These are phyloP conservation scores for Thunnus thynnus DNA, from an alignment of 2,113 vertebrate species.

Conservation along the genomic window DNA sequence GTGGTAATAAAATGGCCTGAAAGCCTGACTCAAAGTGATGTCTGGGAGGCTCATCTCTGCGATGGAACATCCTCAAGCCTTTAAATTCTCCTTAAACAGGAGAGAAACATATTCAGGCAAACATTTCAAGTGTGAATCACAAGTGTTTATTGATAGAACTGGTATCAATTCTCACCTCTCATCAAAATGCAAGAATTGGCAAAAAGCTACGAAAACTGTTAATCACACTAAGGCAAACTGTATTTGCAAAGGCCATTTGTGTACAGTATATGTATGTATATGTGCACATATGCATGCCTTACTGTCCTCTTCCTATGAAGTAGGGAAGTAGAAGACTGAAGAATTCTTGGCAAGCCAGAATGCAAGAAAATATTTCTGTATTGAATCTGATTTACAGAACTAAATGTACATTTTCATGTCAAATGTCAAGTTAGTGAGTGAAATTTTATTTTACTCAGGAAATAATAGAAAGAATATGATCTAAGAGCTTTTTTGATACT, in stretches of 20 bases:
- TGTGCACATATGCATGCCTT: not conserved
- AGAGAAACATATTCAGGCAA: not conserved
- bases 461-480: not conserved
- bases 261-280: not conserved
- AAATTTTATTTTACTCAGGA: not conserved
- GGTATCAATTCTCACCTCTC: slow-evolving; percentile 25
- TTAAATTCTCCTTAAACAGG: slow-evolving; percentile 1
- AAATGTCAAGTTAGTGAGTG: not conserved
- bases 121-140: slow-evolving; percentile 23
- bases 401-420: not conserved
- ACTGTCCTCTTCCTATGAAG: not conserved
- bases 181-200: slow-evolving; percentile 63
- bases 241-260: slow-evolving; percentile 11
- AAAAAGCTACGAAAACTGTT: slow-evolving; percentile 64
- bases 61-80: not conserved
- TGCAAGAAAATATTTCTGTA: not conserved
- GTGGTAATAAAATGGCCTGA: too few species aligned
- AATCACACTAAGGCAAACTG: slow-evolving; percentile 36
- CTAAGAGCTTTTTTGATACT: not conserved
- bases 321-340: not conserved
- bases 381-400: not conserved
- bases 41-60: not conserved
- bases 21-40: not conserved
- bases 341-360: not conserved
- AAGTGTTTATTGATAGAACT: slow-evolving; percentile 8